Evolutionary conservation across 2,888 invertebrate genomes (phyloP).

Genomic region (Steinernema scapterisci): DNA sequence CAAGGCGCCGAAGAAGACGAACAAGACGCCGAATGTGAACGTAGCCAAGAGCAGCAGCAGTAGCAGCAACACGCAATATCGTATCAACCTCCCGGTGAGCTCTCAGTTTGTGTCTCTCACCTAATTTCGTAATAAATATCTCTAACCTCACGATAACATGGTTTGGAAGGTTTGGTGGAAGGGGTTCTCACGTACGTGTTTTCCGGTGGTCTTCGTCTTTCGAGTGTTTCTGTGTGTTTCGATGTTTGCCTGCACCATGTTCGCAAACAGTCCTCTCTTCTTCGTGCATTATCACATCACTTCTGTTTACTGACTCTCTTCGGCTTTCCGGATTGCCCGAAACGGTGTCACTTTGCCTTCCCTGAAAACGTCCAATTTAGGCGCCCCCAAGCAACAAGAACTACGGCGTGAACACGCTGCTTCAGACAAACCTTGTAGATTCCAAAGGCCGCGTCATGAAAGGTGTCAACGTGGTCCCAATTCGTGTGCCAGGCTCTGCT

Average conservation of each 20-base stretch:
- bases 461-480: constrained; percentile 58
- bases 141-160: neutral
- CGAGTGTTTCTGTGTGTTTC: too few relatives aligned
- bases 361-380: constrained; percentile 32
- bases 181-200: too few relatives aligned
- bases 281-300: too few relatives aligned
- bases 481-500: constrained; percentile 49
- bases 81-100: constrained; percentile 30
- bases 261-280: too few relatives aligned
- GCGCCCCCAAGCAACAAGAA: constrained; percentile 49
- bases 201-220: too few relatives aligned
- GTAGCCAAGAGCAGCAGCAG: neutral
- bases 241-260: too few relatives aligned
- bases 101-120: constrained; percentile 15
- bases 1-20: constrained; percentile 18
- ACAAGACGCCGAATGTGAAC: constrained; percentile 22
- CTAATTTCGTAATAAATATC: neutral
- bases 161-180: too few relatives aligned
- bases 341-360: too few relatives aligned
- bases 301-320: too few relatives aligned
- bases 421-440: constrained; percentile 63
- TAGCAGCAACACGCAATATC: constrained; percentile 5
- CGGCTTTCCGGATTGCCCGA: too few relatives aligned
- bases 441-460: constrained; percentile 57
- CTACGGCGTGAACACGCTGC: constrained; percentile 56